Conservation (phyloP, 2,888 invertebrate genomes). For the Glaucopsyche alexis region DNA sequence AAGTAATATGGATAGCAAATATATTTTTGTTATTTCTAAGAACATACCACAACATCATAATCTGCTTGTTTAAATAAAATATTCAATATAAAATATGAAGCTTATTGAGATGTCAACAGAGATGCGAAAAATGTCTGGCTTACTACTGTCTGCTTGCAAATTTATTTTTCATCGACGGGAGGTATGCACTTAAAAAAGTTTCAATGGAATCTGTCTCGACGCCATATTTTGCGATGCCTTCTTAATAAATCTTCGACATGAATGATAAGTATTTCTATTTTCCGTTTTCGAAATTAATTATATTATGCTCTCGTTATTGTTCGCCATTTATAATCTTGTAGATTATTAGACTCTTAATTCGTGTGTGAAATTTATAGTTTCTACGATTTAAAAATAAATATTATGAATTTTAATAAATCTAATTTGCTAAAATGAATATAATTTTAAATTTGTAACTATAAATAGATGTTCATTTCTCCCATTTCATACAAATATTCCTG, state of each 20-base stretch:
- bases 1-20: not conserved
- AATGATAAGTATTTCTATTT: slow-evolving; percentile 32
- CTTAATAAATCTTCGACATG: slow-evolving; percentile 71
- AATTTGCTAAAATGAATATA: too few species aligned
- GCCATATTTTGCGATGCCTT: slow-evolving; percentile 70
- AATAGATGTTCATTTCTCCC: not conserved
- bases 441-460: too few species aligned
- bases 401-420: too few species aligned
- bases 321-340: not conserved
- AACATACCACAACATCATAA: not conserved
- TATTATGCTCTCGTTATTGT: not conserved
- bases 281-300: not conserved
- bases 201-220: slow-evolving; percentile 65
- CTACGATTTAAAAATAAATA: not conserved
- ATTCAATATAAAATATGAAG: slow-evolving; percentile 10
- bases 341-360: not conserved
- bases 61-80: slow-evolving; percentile 20
- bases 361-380: not conserved
- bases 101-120: slow-evolving; percentile 24
- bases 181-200: slow-evolving; percentile 64
- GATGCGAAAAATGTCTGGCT: slow-evolving; percentile 24
- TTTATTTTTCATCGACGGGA: slow-evolving; percentile 67
- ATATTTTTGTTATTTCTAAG: not conserved
- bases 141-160: slow-evolving; percentile 58
- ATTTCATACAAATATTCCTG: not conserved